These are phyloP conservation scores for Poeciliopsis occidentalis DNA, from an alignment of 2,113 vertebrate genomes.

Conservation along the genomic window DNA sequence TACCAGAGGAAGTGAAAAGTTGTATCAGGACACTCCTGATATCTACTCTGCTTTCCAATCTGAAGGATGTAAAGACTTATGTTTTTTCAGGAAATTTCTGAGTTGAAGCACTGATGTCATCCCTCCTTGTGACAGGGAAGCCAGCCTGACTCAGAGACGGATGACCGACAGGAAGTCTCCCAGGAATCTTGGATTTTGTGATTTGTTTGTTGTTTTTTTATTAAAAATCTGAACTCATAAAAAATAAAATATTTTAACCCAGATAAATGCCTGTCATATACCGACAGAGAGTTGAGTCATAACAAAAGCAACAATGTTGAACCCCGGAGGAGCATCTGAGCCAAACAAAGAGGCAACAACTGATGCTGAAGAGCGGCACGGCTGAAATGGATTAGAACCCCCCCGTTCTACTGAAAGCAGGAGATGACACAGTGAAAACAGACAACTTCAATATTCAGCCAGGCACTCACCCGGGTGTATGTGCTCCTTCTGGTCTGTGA, in stretches of 20 bases:
- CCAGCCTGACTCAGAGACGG: slow-evolving; percentile 46
- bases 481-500: slow-evolving; percentile 88
- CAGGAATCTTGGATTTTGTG: neutral
- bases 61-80: neutral
- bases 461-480: slow-evolving; percentile 86
- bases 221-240: neutral
- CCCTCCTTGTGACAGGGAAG: slow-evolving; percentile 30
- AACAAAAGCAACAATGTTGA: slow-evolving; percentile 1
- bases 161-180: slow-evolving; percentile 64
- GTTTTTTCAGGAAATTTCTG: neutral
- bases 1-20: no score
- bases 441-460: slow-evolving; percentile 30
- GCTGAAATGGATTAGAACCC: slow-evolving; percentile 34
- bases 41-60: neutral
- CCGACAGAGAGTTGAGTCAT: slow-evolving; percentile 10
- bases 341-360: slow-evolving; percentile 58
- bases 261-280: slow-evolving; percentile 1
- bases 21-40: no score
- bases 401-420: slow-evolving; percentile 27
- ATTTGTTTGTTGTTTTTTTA: neutral
- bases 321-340: slow-evolving; percentile 18
- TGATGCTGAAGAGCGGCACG: slow-evolving; percentile 25
- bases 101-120: slow-evolving; percentile 58
- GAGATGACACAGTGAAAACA: slow-evolving; percentile 55
- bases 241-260: slow-evolving; percentile 9